Conservation (phyloP, 2,797 vertebrate species). For the Mormyrus proboscirostris region DNA sequence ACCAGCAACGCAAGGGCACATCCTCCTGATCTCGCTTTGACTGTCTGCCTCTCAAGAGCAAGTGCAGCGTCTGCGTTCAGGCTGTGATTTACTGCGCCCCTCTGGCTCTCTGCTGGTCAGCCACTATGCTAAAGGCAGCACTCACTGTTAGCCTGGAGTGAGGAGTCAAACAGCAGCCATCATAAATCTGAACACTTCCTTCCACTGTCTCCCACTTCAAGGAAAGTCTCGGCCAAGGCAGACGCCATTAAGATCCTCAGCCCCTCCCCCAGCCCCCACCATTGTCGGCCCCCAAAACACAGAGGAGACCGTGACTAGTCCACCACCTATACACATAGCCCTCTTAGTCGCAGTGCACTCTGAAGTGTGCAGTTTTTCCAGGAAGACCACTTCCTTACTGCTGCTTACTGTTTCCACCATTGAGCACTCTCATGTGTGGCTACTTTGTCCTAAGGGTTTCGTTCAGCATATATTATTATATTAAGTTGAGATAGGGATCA, state of each 20-base stretch:
- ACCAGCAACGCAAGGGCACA: background rate
- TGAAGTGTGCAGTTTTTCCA: background rate
- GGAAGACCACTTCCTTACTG: background rate
- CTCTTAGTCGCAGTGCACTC: background rate
- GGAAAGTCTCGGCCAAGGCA: constrained; percentile 32
- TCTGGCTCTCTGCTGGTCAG: constrained; percentile 30
- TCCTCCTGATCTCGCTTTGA: background rate
- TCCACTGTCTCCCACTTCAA: constrained; percentile 38
- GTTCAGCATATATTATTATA: background rate
- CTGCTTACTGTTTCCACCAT: background rate
- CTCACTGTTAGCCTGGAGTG: constrained; percentile 16
- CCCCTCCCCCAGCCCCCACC: background rate
- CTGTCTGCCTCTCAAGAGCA: constrained; percentile 32
- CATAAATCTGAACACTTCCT: constrained; percentile 48
- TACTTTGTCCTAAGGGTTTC: background rate
- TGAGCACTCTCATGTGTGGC: background rate
- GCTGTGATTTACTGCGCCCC: constrained; percentile 38
- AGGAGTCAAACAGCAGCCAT: constrained; percentile 36
- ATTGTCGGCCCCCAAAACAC: background rate
- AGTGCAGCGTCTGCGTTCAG: constrained; percentile 36
- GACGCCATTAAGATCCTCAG: constrained; percentile 39
- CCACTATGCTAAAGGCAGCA: constrained; percentile 26
- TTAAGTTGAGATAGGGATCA: background rate
- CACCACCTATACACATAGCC: background rate
- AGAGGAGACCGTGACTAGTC: background rate